Evolutionary conservation across 2,797 vertebrate genomes (phyloP).

Genomic region (Ciconia nigra): DNA sequence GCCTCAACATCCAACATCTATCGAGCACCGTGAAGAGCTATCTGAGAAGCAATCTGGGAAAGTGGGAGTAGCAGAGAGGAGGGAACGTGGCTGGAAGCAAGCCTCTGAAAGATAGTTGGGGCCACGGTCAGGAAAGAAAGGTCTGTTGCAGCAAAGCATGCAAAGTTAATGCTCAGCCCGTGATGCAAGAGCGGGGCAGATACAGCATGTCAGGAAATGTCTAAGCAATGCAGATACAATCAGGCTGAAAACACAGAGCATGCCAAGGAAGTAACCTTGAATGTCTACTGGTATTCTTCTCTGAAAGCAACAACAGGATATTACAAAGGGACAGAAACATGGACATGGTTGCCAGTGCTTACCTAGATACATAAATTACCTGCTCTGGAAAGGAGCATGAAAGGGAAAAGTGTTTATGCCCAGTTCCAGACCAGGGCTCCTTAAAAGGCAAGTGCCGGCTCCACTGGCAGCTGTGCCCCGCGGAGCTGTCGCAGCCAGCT

Average conservation of each 20-base stretch:
- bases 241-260: conserved; percentile 24
- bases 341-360: not conserved
- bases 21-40: rapidly evolving
- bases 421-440: not conserved
- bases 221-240: conserved; percentile 6
- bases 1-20: not conserved
- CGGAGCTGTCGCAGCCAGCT: not conserved
- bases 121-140: not conserved
- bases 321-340: conserved; percentile 24
- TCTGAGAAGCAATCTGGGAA: not conserved
- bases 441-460: not conserved
- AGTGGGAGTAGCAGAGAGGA: not conserved
- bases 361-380: conserved; percentile 35
- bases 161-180: not conserved
- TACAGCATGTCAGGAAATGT: conserved; percentile 20
- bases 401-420: not conserved
- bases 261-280: conserved; percentile 63
- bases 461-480: not conserved
- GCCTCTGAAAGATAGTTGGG: not conserved
- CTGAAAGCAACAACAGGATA: conserved; percentile 58
- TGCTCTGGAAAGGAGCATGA: not conserved
- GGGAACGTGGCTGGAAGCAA: not conserved
- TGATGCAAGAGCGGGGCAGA: conserved; percentile 35
- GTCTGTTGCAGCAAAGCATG: conserved; percentile 4
- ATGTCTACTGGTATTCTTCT: conserved; percentile 54